Evolutionary conservation across 2,797 vertebrate genomes (phyloP), one percentile per base, ranked within the genome.

Genomic region (Pteronotus mesoamericanus): DNA sequence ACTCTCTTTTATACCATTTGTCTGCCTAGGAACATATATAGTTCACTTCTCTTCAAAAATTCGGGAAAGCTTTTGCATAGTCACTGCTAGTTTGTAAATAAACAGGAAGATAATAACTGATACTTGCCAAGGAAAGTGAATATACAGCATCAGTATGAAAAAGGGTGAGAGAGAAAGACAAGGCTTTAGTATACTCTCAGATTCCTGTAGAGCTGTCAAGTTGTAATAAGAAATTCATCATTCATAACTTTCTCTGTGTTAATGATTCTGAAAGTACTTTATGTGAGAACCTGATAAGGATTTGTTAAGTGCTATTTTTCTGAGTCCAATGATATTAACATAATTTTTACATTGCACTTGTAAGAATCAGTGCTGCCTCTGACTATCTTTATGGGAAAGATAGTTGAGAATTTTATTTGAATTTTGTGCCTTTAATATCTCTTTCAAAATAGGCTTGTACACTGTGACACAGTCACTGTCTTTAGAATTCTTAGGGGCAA

Each of bases 41-140:
- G n/a, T 69, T 7, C 42, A 51, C 84, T 89, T 91, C 69, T 39
- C 32, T 82, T 85, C 32, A 87, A 78, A 93, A 21, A 86, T 87
- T 61, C 96, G 64, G 68, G 37, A 5, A 78, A 61, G 39, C 61
- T 95, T 94, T 95, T 88, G 8, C 18, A 29, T 85, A 69, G 72
- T 96, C 39, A 87, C 69, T 92, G 90, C 92, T 92, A 83, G 75
- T 92, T 94, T 96, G 39, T 94, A 2, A 64, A 42, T 94, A 90
- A 96, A 71, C 79, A 91, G 42, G 48, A 91, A 95, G 75, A 66
- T 85, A 83, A 78, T 61, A 89, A 42, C 64, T 84, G 32, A 16
- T 77, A 32, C 10, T 21, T 86, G 64, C 87, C 83, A 74, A 72
- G 34, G 75, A 89, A 83, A 86, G 64, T 64, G 7, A 80, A 72